Conservation (phyloP, 2,113 vertebrate genomes). For the Psilopogon haemacephalus region DNA sequence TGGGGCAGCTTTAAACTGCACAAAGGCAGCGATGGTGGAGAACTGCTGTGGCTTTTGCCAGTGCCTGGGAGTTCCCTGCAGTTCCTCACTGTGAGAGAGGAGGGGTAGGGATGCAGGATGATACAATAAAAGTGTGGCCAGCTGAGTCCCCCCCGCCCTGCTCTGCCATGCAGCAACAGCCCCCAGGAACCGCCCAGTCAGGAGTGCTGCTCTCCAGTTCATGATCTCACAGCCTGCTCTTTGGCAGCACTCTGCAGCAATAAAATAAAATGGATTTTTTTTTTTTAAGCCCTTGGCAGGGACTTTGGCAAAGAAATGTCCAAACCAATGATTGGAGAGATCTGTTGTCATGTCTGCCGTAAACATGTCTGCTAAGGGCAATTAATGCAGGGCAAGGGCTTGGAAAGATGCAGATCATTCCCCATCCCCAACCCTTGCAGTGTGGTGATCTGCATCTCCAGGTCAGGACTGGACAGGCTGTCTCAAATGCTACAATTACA, state of each 20-base stretch:
- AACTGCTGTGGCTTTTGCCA: neutral
- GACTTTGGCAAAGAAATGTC: neutral
- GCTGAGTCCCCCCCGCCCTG: neutral
- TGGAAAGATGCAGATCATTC: neutral
- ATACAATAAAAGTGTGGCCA: neutral
- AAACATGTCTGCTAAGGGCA: neutral
- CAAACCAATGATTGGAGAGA: neutral
- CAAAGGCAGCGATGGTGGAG: neutral
- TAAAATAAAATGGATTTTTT: constrained; percentile 2
- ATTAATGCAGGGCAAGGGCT: neutral
- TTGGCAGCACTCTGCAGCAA: constrained; percentile 18
- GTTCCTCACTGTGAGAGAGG: neutral
- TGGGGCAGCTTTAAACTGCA: neutral
- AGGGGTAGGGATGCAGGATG: neutral
- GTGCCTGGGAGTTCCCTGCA: neutral
- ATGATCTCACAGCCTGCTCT: constrained; percentile 41
- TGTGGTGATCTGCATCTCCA: neutral
- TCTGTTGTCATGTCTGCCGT: neutral
- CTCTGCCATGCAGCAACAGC: neutral
- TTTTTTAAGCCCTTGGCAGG: constrained; percentile 34
- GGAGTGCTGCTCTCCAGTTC: neutral
- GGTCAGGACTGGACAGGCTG: neutral
- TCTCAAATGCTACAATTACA: neutral
- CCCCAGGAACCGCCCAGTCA: neutral
- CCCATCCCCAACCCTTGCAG: neutral